Evolutionary conservation across 1,140 invertebrate genomes (phyloP).

Genomic region (Orchestia grillus): DNA sequence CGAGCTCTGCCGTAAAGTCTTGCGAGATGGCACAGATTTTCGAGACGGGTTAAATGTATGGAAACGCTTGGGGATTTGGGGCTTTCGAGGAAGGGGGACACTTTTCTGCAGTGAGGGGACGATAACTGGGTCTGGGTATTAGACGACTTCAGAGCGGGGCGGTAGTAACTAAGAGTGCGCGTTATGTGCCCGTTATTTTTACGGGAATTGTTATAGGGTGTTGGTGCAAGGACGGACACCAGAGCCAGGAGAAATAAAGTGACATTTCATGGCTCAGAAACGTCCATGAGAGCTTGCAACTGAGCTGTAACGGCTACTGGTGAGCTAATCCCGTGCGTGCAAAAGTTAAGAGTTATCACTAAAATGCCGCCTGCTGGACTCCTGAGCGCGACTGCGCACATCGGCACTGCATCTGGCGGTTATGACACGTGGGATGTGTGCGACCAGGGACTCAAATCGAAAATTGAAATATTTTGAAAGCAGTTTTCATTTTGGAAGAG

Average conservation of each 20-base stretch:
- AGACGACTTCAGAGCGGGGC: neutral
- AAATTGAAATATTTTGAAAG: neutral
- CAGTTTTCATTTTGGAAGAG: neutral
- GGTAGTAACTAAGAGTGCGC: neutral
- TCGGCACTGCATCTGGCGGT: too few relatives aligned
- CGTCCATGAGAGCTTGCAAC: neutral
- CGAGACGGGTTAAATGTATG: slow-evolving; percentile 46
- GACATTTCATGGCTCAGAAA: neutral
- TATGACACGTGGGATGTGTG: too few relatives aligned
- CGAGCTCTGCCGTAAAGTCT: slow-evolving; percentile 11
- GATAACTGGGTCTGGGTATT: neutral
- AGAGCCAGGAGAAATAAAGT: neutral
- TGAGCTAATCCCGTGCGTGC: neutral
- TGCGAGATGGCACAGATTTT: slow-evolving; percentile 45
- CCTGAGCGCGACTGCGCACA: too few relatives aligned
- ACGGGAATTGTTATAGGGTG: neutral
- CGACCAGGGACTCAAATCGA: too few relatives aligned
- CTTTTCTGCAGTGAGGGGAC: neutral
- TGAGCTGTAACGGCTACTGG: neutral
- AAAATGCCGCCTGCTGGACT: neutral
- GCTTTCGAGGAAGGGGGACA: neutral
- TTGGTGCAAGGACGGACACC: neutral
- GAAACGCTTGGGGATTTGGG: slow-evolving; percentile 9
- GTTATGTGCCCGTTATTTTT: neutral
- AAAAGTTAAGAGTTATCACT: neutral